These are phyloP conservation scores for Leptinotarsa haldemani DNA, from an alignment of 2,888 invertebrate species.

Conservation along the genomic window DNA sequence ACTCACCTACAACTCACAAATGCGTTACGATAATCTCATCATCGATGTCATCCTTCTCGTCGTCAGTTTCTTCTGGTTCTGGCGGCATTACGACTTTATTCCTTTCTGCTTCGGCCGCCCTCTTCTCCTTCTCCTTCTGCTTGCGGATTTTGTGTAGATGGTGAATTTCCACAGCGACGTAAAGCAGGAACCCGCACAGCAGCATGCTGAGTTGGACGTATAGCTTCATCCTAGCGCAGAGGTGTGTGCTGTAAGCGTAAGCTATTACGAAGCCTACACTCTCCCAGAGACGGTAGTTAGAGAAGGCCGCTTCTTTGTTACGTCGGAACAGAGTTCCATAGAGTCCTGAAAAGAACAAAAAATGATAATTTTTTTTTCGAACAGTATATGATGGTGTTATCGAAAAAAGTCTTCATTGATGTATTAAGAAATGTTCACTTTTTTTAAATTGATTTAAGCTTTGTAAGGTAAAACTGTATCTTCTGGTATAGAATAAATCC, in stretches of 20 bases:
- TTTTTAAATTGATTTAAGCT: too few species aligned
- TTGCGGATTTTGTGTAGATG: constrained; percentile 84
- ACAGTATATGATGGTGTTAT: too few species aligned
- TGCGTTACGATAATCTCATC: constrained; percentile 90
- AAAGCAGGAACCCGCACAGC: constrained; percentile 79
- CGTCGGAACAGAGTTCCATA: constrained; percentile 88
- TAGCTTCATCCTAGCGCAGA: constrained; percentile 87
- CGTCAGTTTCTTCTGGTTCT: constrained; percentile 82
- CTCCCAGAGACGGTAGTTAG: constrained; percentile 91
- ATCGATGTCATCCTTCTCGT: constrained; percentile 88
- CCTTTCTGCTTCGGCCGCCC: constrained; percentile 75
- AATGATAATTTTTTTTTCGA: too few species aligned
- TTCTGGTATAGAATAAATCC: too few species aligned
- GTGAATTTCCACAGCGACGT: constrained; percentile 83
- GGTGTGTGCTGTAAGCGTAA: constrained; percentile 88
- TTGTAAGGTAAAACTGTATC: too few species aligned
- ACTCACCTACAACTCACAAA: constrained; percentile 68
- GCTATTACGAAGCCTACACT: constrained; percentile 90
- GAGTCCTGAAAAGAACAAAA: constrained; percentile 71
- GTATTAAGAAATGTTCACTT: too few species aligned
- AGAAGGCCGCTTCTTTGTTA: constrained; percentile 93
- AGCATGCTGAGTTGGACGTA: constrained; percentile 86
- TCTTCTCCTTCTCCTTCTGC: constrained; percentile 74
- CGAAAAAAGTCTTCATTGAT: too few species aligned
- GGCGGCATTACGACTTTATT: constrained; percentile 64